These are phyloP conservation scores for Alviniconcha marisindica DNA, from an alignment of 1,140 invertebrate species.

Conservation along the genomic window DNA sequence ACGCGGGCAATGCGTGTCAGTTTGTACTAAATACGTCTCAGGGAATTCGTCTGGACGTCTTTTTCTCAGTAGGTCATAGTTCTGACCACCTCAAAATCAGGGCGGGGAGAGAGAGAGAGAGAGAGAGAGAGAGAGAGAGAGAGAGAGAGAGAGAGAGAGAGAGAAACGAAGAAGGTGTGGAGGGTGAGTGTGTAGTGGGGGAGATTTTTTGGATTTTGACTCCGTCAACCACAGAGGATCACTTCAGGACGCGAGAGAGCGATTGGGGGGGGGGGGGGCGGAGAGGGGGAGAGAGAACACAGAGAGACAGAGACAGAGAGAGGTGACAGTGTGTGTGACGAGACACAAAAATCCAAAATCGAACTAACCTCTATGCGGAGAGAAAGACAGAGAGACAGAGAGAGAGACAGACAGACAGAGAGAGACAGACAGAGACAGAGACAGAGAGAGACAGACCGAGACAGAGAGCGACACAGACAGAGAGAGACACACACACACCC, in stretches of 20 bases:
- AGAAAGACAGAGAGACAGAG: slow-evolving; percentile 3
- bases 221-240: too few species aligned
- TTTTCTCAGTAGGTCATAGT: too few species aligned
- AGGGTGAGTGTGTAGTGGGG: too few species aligned
- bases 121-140: background rate
- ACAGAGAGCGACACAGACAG: slow-evolving; percentile 27
- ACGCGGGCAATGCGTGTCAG: too few species aligned
- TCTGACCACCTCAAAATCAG: too few species aligned
- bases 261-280: background rate
- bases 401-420: background rate
- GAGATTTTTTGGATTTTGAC: too few species aligned
- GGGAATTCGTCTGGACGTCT: too few species aligned
- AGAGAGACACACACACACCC: slow-evolving; percentile 33
- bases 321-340: too few species aligned
- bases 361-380: too few species aligned
- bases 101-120: background rate
- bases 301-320: slow-evolving; percentile 19
- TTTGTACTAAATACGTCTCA: too few species aligned
- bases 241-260: too few species aligned
- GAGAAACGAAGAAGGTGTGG: slow-evolving; percentile 1
- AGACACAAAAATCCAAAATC: too few species aligned
- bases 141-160: slow-evolving; percentile 11
- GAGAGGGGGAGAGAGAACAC: background rate
- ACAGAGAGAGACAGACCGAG: background rate
- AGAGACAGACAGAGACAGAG: background rate